Evolutionary conservation across 2,888 invertebrate genomes (phyloP), one percentile per base, ranked within the genome.

Genomic region (Ferdinandea cuprea): DNA sequence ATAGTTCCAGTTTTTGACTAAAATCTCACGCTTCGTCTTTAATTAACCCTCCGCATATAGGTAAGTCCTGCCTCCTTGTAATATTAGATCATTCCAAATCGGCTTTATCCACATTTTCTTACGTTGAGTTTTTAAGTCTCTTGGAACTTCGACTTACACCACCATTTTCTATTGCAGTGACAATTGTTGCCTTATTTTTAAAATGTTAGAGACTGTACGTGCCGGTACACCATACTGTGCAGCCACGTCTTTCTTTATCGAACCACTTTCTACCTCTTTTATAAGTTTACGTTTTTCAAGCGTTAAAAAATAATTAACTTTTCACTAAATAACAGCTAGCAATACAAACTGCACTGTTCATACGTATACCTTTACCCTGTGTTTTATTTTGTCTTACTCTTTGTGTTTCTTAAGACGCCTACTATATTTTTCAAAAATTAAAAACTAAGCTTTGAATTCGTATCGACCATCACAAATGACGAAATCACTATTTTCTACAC

Each of bases 91-190:
- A 56, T 56, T 56, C 54, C 37, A 56, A 37, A 56, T 30, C 15
- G 50, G 50, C 35, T 37, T 56, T 37, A 37, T 56, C 37, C 17
- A 56, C 30, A 56, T 56, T 35, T 56, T 37, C 35, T 17, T 52
- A 17, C 2, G 54, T 56, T 56, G 37, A 21, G 2, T 56, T 56
- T 56, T 56, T 37, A 37, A 56, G 21, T 37, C 54, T 35, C 35
- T 56, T 56, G 32, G 35, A 56, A 56, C 54, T 56, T 35, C 35
- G 19, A 56, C 37, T 35, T 56, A 56, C 35, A 35, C 17, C 54
- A 37, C 37, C 54, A 56, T 52, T 19, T 56, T 56, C 54, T 17
- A 37, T 56, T 35, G 37, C 37, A 56, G 35, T 37, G 54, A 19
- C 21, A 56, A 56, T 35, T 17, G 19, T 37, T 56, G 35, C 37